Conservation (phyloP, 1,140 invertebrate genomes). For the Samia ricini region DNA sequence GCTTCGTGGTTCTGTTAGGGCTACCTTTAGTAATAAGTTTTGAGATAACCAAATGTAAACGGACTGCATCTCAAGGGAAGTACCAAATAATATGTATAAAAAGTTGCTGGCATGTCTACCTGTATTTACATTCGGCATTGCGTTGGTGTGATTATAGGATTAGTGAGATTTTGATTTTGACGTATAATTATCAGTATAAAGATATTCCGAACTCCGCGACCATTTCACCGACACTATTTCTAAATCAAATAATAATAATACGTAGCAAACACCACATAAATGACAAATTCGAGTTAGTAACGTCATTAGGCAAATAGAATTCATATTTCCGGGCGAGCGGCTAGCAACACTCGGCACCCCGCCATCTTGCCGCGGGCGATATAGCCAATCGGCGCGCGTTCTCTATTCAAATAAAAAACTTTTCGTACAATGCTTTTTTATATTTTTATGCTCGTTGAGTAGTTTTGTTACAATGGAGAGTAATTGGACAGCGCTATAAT, state of each 20-base stretch:
- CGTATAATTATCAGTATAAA: too few species aligned
- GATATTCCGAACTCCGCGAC: too few species aligned
- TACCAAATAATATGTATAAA: too few species aligned
- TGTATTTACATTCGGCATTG: too few species aligned
- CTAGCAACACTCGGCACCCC: slow-evolving; percentile 63
- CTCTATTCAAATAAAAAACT: slow-evolving; percentile 64
- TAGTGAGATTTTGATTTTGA: too few species aligned
- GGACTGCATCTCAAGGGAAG: too few species aligned
- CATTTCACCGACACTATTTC: too few species aligned
- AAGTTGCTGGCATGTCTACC: too few species aligned
- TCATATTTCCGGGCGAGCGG: slow-evolving; percentile 61
- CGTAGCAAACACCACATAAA: slow-evolving; percentile 3
- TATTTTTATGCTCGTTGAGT: slow-evolving; percentile 46
- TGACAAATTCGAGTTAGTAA: slow-evolving; percentile 30
- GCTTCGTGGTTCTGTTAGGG: too few species aligned
- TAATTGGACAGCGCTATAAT: slow-evolving; percentile 42
- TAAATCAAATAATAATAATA: background rate
- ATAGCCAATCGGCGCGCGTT: slow-evolving; percentile 60
- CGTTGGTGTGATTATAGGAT: too few species aligned
- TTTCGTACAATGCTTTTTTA: slow-evolving; percentile 46
- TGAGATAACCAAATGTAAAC: too few species aligned
- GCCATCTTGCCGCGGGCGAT: slow-evolving; percentile 61
- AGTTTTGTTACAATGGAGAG: slow-evolving; percentile 31
- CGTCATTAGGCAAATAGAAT: slow-evolving; percentile 64
- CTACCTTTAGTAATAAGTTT: too few species aligned